phyloP scores from a whole-genome alignment of 2,888 invertebrate genomes.

The Patella pellucida region DNA sequence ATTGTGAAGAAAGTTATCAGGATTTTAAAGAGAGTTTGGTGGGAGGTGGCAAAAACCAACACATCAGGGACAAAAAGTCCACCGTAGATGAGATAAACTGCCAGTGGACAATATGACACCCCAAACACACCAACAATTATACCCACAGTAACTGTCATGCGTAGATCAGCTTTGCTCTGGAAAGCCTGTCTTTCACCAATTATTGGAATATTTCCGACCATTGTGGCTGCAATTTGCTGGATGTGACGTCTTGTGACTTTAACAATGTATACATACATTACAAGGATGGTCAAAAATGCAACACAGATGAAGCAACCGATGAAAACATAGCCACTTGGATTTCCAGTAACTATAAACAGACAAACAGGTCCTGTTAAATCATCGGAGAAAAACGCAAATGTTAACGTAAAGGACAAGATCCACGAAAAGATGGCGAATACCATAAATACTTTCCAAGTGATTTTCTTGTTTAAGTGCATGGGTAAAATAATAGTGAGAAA shows the following conservation, averaged over 20 bases:
- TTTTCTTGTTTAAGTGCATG: background rate
- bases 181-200: background rate
- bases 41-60: background rate
- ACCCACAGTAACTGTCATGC: background rate
- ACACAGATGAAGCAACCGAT: background rate
- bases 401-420: background rate
- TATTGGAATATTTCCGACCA: background rate
- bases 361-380: background rate
- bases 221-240: background rate
- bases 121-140: background rate
- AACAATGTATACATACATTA: background rate
- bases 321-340: background rate
- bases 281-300: background rate
- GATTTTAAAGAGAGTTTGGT: background rate
- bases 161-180: background rate
- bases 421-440: background rate
- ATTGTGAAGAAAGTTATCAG: background rate
- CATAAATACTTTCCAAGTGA: background rate
- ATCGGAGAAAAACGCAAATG: background rate
- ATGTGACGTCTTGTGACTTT: background rate
- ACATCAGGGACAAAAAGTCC: background rate
- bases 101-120: background rate
- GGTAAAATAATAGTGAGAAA: background rate
- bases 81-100: background rate
- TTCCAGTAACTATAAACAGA: background rate